phyloP scores from a whole-genome alignment of 1,140 invertebrate species.

The Mycetomoellerius zeteki region DNA sequence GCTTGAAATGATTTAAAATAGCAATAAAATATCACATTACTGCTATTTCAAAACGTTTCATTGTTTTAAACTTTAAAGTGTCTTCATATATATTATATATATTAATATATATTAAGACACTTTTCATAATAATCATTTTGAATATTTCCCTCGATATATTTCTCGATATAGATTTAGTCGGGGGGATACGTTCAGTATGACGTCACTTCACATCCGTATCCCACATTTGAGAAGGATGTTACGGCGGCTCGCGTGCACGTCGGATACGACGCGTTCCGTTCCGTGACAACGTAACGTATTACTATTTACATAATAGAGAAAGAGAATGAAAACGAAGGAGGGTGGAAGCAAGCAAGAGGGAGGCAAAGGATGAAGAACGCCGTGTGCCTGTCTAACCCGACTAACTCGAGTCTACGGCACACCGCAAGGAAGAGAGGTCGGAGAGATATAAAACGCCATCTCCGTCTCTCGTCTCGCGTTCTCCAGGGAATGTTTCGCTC shows the following conservation, averaged over 20 bases:
- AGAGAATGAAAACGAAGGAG: conserved; percentile 53
- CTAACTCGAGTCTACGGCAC: conserved; percentile 66
- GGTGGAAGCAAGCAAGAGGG: neutral
- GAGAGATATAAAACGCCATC: conserved; percentile 71
- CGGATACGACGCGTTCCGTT: conserved; percentile 17
- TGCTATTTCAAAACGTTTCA: neutral
- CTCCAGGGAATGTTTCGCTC: conserved; percentile 69
- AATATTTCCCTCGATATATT: neutral
- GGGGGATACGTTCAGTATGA: conserved; percentile 5
- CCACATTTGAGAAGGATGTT: conserved; percentile 33
- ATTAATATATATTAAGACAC: no score
- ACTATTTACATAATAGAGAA: conserved; percentile 74
- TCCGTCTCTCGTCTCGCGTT: conserved; percentile 51
- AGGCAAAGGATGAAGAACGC: conserved; percentile 40
- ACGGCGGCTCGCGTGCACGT: conserved; percentile 21
- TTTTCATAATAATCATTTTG: neutral
- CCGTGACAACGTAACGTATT: conserved; percentile 65
- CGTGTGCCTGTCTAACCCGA: conserved; percentile 55
- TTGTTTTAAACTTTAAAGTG: conserved; percentile 1
- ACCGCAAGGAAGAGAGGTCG: conserved; percentile 43
- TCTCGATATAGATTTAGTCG: conserved; percentile 18
- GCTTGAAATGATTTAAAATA: neutral
- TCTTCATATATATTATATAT: no score
- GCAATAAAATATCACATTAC: neutral
- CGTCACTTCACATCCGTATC: conserved; percentile 27